Conservation (phyloP, 2,113 vertebrate genomes). For the Tinamus guttatus region DNA sequence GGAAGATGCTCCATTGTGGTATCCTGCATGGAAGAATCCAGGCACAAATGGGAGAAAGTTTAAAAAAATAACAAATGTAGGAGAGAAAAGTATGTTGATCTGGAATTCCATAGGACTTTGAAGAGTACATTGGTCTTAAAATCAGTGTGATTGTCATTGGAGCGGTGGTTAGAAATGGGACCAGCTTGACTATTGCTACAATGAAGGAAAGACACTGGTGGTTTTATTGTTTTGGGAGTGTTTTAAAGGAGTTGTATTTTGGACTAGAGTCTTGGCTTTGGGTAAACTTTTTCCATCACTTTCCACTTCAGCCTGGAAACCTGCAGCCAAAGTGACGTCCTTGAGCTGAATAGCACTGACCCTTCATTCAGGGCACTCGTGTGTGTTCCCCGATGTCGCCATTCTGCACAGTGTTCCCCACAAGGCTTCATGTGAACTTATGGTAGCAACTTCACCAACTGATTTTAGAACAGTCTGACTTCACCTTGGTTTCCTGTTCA, state of each 20-base stretch:
- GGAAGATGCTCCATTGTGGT: neutral
- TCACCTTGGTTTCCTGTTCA: neutral
- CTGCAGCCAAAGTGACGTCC: no score
- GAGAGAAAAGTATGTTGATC: neutral
- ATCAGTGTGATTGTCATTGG: neutral
- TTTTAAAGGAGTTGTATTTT: neutral
- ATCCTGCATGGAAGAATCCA: neutral
- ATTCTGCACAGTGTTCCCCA: neutral
- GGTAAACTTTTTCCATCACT: neutral
- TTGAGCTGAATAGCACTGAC: neutral
- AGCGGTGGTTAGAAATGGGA: neutral
- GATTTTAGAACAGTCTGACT: neutral
- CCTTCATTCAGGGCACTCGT: neutral
- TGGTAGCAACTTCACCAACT: neutral
- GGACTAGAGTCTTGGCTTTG: neutral
- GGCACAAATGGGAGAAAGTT: neutral
- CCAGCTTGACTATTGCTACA: neutral
- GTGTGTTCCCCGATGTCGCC: rapidly evolving
- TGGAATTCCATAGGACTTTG: neutral
- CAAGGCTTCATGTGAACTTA: neutral
- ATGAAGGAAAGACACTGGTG: neutral
- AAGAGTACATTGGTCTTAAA: neutral
- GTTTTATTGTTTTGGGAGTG: neutral
- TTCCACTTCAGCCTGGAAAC: neutral
- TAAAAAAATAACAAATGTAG: neutral